Evolutionary conservation across 1,140 invertebrate species (phyloP).

Genomic region (Eciton burchellii): DNA sequence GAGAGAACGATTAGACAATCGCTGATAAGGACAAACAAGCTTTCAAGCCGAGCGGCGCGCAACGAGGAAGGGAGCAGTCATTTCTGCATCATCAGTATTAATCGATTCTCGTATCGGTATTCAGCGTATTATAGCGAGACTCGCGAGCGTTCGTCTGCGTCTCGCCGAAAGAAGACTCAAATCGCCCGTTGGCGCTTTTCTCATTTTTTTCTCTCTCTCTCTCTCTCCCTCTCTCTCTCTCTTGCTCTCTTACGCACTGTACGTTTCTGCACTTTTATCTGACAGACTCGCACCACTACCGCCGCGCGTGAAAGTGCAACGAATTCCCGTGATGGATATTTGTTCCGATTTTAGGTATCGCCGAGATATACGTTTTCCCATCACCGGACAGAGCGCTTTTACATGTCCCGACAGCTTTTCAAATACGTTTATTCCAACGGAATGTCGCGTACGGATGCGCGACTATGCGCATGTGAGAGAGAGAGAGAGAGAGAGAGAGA

Average conservation of each 20-base stretch:
- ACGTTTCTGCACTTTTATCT: conserved; percentile 36
- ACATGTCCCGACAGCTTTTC: conserved; percentile 51
- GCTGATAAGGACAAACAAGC: conserved; percentile 5
- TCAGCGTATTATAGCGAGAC: neutral
- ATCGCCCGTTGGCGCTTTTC: neutral
- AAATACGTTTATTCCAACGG: conserved; percentile 33
- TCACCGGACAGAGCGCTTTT: conserved; percentile 41
- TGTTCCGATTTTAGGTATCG: conserved; percentile 57
- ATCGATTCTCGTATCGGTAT: conserved; percentile 10
- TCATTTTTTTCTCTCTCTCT: neutral
- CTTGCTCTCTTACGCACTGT: too few relatives aligned
- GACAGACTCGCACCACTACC: neutral
- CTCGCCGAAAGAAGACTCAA: conserved; percentile 11
- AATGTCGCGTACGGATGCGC: conserved; percentile 14
- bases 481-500: too few relatives aligned
- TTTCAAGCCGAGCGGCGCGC: too few relatives aligned
- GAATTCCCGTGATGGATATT: conserved; percentile 54
- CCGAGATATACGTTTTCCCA: conserved; percentile 39
- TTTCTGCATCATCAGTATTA: conserved; percentile 38
- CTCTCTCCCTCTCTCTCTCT: too few relatives aligned
- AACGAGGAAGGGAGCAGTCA: too few relatives aligned
- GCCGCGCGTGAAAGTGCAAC: conserved; percentile 38
- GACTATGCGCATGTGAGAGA: too few relatives aligned
- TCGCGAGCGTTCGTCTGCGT: conserved; percentile 25
- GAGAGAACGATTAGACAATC: conserved; percentile 21